Conservation (phyloP, 2,797 vertebrate species). For the Chanos chanos region DNA sequence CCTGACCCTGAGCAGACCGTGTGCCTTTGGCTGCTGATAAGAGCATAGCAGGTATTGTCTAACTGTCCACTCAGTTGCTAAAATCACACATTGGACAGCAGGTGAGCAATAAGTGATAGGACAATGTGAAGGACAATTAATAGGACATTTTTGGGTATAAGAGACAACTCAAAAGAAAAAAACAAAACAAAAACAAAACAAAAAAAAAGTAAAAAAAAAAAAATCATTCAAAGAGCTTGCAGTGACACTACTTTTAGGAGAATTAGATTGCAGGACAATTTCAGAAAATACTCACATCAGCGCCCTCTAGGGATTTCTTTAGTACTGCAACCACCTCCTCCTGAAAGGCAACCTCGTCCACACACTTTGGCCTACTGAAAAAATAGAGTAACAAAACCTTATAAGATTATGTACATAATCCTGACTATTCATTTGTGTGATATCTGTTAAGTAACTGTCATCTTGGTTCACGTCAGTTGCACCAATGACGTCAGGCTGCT, state of each 20-base stretch:
- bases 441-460: no score
- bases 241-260: no score
- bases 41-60: no score
- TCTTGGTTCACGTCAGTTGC: no score
- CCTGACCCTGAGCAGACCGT: no score
- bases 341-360: slow-evolving; percentile 95
- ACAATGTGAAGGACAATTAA: no score
- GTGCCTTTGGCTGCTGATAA: no score
- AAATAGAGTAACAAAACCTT: slow-evolving; percentile 8
- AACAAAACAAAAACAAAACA: not conserved
- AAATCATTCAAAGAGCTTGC: not conserved
- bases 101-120: no score
- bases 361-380: slow-evolving; percentile 86
- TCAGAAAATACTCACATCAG: slow-evolving; percentile 81
- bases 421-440: not conserved
- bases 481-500: no score
- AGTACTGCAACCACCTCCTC: slow-evolving; percentile 94
- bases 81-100: no score
- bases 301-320: slow-evolving; percentile 92
- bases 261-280: not conserved
- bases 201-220: not conserved
- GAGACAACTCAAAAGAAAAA: not conserved
- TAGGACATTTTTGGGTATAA: no score
- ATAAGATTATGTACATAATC: not conserved
- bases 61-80: no score